Evolutionary conservation across 2,888 invertebrate species (phyloP), one percentile per base, ranked within the genome.

Genomic region (Drosophila multiciliata): DNA sequence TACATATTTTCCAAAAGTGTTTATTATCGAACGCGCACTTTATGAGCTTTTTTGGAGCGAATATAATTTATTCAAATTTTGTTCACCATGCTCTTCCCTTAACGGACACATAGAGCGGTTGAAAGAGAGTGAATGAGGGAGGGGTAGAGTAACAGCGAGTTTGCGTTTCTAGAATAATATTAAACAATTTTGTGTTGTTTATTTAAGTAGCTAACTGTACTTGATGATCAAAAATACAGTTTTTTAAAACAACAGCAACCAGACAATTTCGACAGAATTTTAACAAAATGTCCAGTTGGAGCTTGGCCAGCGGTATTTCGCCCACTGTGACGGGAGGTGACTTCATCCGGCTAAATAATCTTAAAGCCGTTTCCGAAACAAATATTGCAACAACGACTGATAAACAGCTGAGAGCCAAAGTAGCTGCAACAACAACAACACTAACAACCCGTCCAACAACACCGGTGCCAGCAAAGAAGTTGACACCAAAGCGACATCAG

Each of bases 281-380:
- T 55, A 36, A 45, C 49, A 73, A 32, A 36, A 88, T 86, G 86
- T 87, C 89, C 54, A 86, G 89, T 69, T 88, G 86, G 86, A 88
- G 86, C 64, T 80, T 88, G 76, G 89, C 86, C 53, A 88, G 76
- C 49, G 78, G 84, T 20, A 84, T 82, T 59, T 88, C 87, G 71
- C 73, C 84, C 49, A 88, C 65, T 63, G 84, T 87, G 33, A 73
- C 67, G 59, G 75, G 74, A 33, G 49, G 61, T 85, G 87, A 87
- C 74, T 80, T 78, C 74, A 87, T 87, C 4, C 61, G 64, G 63
- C 61, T 84, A 38, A 73, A 36, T 65, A 82, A 72, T 70, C 60
- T 80, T 29, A 73, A 77, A 73, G 64, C 81, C 61, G 32, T 57
- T 42, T 75, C 83, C 57, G 78, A 80, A 36, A 80, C 71, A 32